Base-by-base conservation (phyloP, 2,797 vertebrate genomes). In the Antennarius maculatus region DNA sequence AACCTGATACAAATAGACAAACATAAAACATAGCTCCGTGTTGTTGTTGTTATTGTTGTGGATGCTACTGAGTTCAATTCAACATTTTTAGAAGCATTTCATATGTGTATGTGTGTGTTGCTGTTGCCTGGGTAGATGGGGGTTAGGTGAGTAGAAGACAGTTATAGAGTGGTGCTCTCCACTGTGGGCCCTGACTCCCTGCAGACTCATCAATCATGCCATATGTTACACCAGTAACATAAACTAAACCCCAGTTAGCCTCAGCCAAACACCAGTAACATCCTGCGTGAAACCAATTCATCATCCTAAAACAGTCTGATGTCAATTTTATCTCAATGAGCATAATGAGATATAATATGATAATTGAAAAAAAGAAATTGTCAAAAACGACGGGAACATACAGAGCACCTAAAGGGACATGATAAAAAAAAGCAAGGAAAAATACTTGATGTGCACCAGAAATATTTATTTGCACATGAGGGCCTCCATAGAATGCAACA, bases 121-220 rank as follows among this genome's bases (percentile, higher is more conserved):
- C 31, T 53, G 52, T 23, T 23, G 23, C 23, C 23, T 47, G 41
- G 12, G 50, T 52, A 12, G 2, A 9, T 18, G 37, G 29, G 11
- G 29, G 59, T 61, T 45, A 46, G 56, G 41, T 3, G 28, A 59
- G 60, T 17, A 29, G 18, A 54, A 66, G 66, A 69, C 64, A 77
- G 70, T 76, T 57, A 80, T 80, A 13, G 46, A 75, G 69, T 57
- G 71, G 48, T 17, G 54, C 55, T 79, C 74, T 71, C 9, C 42
- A 69, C 59, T 55, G 67, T 15, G 61, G 76, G 47, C 60, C 66
- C 60, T 14, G 42, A 52, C 61, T 51, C 49, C 54, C 55, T 5
- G 41, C 59, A 46, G 67, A 42, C 42, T 81, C 84, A 86, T 85
- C 77, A 55, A 73, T 84, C 80, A 83, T 59, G 11, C 47, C 29